These are phyloP conservation scores for Pomacea canaliculata DNA, from an alignment of 2,888 invertebrate genomes.

Conservation along the genomic window DNA sequence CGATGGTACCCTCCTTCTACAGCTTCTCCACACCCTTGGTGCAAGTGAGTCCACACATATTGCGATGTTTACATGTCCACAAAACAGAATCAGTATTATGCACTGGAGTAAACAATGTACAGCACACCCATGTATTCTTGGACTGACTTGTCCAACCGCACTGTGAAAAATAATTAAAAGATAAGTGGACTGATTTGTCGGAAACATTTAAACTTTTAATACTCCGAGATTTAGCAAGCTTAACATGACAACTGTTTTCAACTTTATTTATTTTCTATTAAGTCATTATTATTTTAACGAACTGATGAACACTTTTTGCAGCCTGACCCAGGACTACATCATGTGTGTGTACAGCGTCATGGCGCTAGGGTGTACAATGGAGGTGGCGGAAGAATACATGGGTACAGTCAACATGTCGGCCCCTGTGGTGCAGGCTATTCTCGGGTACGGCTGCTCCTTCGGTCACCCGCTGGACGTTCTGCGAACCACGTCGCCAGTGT, in stretches of 20 bases:
- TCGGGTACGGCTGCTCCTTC: constrained; percentile 36
- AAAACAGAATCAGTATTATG: no score
- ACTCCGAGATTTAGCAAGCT: no score
- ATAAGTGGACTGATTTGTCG: neutral
- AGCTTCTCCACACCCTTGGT: constrained; percentile 26
- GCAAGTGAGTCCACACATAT: constrained; percentile 28
- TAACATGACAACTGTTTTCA: no score
- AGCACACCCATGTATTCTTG: fast-evolving
- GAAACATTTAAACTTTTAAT: no score
- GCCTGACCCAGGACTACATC: constrained; percentile 53
- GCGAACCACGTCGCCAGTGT: constrained; percentile 32
- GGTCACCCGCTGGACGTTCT: constrained; percentile 37
- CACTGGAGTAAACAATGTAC: no score
- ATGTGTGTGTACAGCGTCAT: constrained; percentile 54
- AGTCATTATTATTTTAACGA: no score
- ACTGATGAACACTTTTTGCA: constrained; percentile 27
- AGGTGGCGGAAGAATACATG: constrained; percentile 54
- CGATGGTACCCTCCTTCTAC: constrained; percentile 8
- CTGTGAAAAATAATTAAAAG: neutral
- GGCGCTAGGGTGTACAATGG: constrained; percentile 54
- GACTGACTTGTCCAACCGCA: neutral
- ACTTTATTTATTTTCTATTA: no score
- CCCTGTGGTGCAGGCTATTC: constrained; percentile 33
- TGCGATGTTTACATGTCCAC: no score
- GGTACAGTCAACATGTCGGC: constrained; percentile 49